A percentile compares a stretch with the other conserved stretches of the same genome.
phyloP scores from a whole-genome alignment of 2,113 vertebrate genomes.

The Boleophthalmus pectinirostris region DNA sequence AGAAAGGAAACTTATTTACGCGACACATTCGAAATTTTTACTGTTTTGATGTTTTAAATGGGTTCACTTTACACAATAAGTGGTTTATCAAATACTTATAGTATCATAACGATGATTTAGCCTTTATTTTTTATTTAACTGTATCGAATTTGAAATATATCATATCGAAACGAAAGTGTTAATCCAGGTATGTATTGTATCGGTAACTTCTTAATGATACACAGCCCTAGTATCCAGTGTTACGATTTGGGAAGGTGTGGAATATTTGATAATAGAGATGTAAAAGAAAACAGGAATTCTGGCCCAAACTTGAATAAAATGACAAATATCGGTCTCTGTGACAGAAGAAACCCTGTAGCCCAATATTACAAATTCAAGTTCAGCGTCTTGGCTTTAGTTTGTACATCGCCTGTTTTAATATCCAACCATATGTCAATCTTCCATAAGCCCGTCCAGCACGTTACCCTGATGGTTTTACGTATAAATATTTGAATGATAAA shows the following conservation, averaged over 20 bases:
- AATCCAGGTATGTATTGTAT: too few species aligned
- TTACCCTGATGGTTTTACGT: background rate
- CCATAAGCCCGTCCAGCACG: background rate
- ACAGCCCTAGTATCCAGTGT: too few species aligned
- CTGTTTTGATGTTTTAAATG: too few species aligned
- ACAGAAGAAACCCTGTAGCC: background rate
- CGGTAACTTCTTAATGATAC: too few species aligned
- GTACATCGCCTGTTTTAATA: background rate
- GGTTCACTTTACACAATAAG: too few species aligned
- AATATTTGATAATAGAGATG: background rate
- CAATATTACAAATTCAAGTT: slow-evolving; percentile 1
- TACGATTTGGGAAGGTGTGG: background rate
- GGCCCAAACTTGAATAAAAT: background rate
- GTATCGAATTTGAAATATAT: too few species aligned
- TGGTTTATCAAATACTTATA: too few species aligned
- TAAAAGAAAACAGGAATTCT: background rate
- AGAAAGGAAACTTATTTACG: too few species aligned
- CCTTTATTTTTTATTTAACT: too few species aligned
- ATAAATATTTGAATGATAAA: background rate
- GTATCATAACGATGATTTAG: too few species aligned
- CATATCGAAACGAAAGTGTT: too few species aligned
- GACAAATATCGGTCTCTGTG: background rate
- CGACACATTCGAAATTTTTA: too few species aligned
- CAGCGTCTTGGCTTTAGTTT: background rate
- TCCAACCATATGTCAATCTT: background rate